Evolutionary conservation across 2,797 vertebrate species (phyloP).

Genomic region (Vultur gryphus): DNA sequence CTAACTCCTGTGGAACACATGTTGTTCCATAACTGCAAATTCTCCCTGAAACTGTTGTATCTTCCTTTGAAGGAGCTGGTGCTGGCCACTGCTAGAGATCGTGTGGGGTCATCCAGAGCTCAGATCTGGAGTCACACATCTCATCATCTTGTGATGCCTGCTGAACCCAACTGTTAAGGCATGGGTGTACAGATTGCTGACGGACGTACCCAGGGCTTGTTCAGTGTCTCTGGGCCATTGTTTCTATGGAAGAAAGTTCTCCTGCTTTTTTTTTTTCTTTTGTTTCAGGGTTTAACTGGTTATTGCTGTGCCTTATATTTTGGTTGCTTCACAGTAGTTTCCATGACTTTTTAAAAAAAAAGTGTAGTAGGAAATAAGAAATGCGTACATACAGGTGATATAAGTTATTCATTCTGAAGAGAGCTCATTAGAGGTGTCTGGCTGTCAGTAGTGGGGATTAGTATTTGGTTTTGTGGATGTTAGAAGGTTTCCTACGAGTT

Average conservation of each 20-base stretch:
- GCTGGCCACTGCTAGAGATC: neutral
- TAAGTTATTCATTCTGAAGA: neutral
- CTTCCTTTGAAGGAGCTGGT: neutral
- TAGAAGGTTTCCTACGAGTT: neutral
- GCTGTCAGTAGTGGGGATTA: neutral
- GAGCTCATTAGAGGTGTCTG: neutral
- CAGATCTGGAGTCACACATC: neutral
- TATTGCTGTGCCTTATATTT: neutral
- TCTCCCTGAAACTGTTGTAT: fast-evolving
- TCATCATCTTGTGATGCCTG: neutral
- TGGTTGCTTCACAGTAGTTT: neutral
- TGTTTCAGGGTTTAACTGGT: neutral
- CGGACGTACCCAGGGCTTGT: neutral
- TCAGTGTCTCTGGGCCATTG: neutral
- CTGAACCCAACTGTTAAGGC: neutral
- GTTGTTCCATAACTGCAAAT: neutral
- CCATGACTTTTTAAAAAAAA: neutral
- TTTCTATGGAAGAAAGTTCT: neutral
- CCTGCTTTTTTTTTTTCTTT: neutral
- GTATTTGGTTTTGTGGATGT: neutral
- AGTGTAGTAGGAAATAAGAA: conserved; percentile 7
- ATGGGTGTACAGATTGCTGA: neutral
- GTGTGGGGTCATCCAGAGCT: neutral
- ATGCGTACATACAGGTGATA: neutral
- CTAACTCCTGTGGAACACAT: neutral